Evolutionary conservation across 2,797 vertebrate species (phyloP).

Genomic region (Sebastes cheni): DNA sequence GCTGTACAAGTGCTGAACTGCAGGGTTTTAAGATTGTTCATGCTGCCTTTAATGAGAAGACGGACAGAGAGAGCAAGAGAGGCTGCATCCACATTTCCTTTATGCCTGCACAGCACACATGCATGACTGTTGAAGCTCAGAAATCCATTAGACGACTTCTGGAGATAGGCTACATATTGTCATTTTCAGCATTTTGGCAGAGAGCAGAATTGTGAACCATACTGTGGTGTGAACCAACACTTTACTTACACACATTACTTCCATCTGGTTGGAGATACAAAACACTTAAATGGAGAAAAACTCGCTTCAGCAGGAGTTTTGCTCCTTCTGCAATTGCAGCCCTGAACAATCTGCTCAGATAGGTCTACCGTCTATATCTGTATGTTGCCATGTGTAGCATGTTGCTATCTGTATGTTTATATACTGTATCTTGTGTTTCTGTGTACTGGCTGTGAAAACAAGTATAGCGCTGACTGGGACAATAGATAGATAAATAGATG

Average conservation of each 20-base stretch:
- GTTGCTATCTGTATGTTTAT: too few relatives aligned
- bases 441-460: neutral
- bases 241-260: neutral
- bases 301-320: neutral
- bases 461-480: neutral
- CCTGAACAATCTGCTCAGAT: neutral
- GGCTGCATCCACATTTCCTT: neutral
- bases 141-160: neutral
- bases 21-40: conserved; percentile 12
- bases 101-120: neutral
- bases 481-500: too few relatives aligned
- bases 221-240: neutral
- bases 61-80: neutral
- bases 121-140: neutral
- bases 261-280: neutral
- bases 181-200: neutral
- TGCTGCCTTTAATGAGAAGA: conserved; percentile 14
- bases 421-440: neutral
- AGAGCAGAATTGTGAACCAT: neutral
- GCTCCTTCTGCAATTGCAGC: neutral
- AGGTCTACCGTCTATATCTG: neutral
- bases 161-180: neutral
- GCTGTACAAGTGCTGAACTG: conserved; percentile 1
- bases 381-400: neutral
- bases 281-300: neutral